Base-by-base conservation (phyloP, 2,113 vertebrate genomes). In the Dipodomys ordii region DNA sequence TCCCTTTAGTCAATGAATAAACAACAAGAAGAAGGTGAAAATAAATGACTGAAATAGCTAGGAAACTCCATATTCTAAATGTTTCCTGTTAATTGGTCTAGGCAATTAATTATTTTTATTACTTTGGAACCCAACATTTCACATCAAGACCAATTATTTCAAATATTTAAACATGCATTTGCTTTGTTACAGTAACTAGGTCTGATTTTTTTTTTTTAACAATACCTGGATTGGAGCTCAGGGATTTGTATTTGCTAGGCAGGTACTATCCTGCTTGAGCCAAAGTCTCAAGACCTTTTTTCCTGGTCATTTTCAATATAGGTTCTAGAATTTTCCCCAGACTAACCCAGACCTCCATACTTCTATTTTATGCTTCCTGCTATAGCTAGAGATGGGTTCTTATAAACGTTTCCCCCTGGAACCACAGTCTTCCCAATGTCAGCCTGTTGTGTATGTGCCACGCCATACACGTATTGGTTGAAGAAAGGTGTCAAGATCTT, bases 1-100 rank as follows among this genome's bases (percentile, higher is more conserved):
- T 91, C 19, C 80, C 39, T 84, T 92, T 30, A 68, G 22, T 87
- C 60, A 39, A 35, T 65, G 62, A 83, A 60, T 60, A 89, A 92
- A 71, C 39, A 76, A 10, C 49, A 77, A 83, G 49, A 72, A 44
- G 57, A 89, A 57, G 23, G 60, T 44, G 86, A 95, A 76, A n/a
- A 39, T 79, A 57, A 57, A 57, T 57, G 22, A 86, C 27, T n/a
- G 32, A 78, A 10, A 44, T 60, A 60, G 25, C 32, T 79, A n/a
- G 30, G 30, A 93, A 88, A 57, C 12, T 25, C 30, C 25, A 22
- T 80, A 71, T 79, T 74, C 65, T 91, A 86, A 93, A 32, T 74
- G 76, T 91, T 80, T 69, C 19, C 18, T 74, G 65, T 30, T 57
- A 39, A 76, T 65, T 74, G 91, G 60, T n/a, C 30, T 72, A 87